Percentiles rank a stretch among this genome's conserved stretches.
These are phyloP conservation scores for Drosophila subpulchrella DNA, from an alignment of 1,140 invertebrate genomes.

Conservation along the genomic window DNA sequence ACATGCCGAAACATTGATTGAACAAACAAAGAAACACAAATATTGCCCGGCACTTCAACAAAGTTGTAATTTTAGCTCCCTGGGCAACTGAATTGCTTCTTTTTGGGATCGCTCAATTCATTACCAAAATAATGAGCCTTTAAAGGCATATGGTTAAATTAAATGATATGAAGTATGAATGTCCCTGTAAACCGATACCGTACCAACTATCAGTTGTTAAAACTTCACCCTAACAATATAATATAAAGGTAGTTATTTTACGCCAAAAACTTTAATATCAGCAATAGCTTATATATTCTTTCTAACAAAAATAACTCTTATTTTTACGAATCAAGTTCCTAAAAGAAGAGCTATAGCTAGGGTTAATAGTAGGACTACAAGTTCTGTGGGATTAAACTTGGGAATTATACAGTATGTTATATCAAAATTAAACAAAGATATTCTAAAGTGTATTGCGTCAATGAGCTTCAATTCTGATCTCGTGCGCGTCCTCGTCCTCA, in stretches of 20 bases:
- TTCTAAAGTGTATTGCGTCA: slow-evolving; percentile 6
- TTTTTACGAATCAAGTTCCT: background rate
- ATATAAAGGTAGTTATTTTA: background rate
- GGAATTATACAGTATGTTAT: slow-evolving; percentile 2
- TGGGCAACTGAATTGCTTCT: background rate
- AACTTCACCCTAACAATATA: too few species aligned
- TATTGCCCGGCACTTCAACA: slow-evolving; percentile 25
- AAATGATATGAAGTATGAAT: background rate
- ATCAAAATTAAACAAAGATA: background rate
- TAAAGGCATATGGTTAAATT: slow-evolving; percentile 5
- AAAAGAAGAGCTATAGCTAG: slow-evolving; percentile 5
- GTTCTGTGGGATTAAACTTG: background rate
- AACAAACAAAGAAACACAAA: slow-evolving; percentile 38
- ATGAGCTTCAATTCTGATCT: slow-evolving; percentile 5
- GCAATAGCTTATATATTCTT: background rate
- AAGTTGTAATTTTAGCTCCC: slow-evolving; percentile 24
- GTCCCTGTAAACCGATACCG: too few species aligned
- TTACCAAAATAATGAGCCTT: background rate
- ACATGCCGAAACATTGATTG: slow-evolving; percentile 24
- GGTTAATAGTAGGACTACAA: background rate
- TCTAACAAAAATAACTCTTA: slow-evolving; percentile 1
- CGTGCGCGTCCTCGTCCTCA: slow-evolving; percentile 31
- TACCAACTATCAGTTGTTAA: too few species aligned
- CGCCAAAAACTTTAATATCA: too few species aligned
- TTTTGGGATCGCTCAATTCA: background rate